phyloP scores from a whole-genome alignment of 2,797 vertebrate species.

The Syndactyla subalaris region DNA sequence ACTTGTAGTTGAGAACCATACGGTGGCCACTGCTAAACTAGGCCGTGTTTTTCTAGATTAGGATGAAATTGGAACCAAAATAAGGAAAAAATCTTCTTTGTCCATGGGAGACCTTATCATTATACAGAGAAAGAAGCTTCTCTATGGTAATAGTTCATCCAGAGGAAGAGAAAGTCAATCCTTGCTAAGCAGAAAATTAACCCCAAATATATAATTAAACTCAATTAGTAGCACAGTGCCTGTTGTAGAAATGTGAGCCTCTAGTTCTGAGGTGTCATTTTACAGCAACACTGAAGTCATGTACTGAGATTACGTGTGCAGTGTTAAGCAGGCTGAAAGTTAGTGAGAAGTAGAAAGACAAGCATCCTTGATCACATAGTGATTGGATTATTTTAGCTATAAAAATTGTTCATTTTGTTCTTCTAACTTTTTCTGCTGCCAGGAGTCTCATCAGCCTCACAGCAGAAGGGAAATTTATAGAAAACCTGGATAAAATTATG shows the following conservation, averaged over 20 bases:
- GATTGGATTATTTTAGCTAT: not conserved
- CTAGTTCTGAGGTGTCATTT: not conserved
- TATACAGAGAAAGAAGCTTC: not conserved
- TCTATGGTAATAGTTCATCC: not conserved
- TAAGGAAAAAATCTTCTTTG: not conserved
- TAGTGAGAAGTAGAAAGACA: not conserved
- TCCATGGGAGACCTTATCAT: not conserved
- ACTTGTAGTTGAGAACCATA: not conserved
- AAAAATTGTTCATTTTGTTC: not conserved
- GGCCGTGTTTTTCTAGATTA: not conserved
- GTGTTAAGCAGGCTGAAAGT: not conserved
- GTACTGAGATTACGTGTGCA: rapidly evolving
- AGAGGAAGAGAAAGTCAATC: not conserved
- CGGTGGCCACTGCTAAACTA: not conserved
- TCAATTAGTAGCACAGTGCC: not conserved
- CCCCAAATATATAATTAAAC: not conserved
- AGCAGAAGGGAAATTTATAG: not conserved
- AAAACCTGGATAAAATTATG: not conserved
- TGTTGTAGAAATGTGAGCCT: not conserved
- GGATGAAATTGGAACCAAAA: not conserved
- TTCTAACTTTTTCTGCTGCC: not conserved
- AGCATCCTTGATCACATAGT: not conserved
- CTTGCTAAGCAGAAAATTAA: slow-evolving; percentile 2
- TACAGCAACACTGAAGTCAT: not conserved
- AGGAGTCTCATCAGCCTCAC: not conserved